These are phyloP conservation scores for Cynodonichthys magdalenae DNA, from an alignment of 2,797 vertebrate genomes.

Conservation along the genomic window DNA sequence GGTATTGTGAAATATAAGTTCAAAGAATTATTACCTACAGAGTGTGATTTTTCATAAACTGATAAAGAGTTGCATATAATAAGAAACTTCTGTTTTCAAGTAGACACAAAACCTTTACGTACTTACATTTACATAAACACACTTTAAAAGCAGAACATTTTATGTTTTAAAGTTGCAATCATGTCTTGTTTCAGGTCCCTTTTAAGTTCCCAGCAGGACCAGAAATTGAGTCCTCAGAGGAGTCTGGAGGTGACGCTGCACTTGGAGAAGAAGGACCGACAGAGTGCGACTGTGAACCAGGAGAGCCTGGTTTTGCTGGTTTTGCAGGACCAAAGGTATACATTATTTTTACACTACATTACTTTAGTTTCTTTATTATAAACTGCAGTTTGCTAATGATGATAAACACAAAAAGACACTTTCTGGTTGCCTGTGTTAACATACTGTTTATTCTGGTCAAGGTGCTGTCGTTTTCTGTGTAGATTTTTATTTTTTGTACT, in stretches of 20 bases:
- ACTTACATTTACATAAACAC: too few relatives aligned
- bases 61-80: too few relatives aligned
- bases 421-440: not conserved
- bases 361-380: not conserved
- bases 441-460: not conserved
- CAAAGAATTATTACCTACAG: too few relatives aligned
- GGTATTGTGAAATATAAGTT: too few relatives aligned
- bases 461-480: too few relatives aligned
- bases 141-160: too few relatives aligned
- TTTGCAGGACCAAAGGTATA: constrained; percentile 80
- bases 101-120: too few relatives aligned
- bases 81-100: too few relatives aligned
- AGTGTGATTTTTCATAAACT: too few relatives aligned
- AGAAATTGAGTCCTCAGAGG: constrained; percentile 52
- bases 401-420: not conserved
- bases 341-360: not conserved
- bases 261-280: constrained; percentile 66
- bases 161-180: not conserved
- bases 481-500: not conserved
- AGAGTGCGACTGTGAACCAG: constrained; percentile 78
- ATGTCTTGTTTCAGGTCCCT: constrained; percentile 51
- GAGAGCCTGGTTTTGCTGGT: constrained; percentile 76
- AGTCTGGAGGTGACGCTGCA: constrained; percentile 51
- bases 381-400: fast-evolving
- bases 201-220: constrained; percentile 39